Conservation (phyloP, 2,797 vertebrate species). For the Sylvilagus floridanus region DNA sequence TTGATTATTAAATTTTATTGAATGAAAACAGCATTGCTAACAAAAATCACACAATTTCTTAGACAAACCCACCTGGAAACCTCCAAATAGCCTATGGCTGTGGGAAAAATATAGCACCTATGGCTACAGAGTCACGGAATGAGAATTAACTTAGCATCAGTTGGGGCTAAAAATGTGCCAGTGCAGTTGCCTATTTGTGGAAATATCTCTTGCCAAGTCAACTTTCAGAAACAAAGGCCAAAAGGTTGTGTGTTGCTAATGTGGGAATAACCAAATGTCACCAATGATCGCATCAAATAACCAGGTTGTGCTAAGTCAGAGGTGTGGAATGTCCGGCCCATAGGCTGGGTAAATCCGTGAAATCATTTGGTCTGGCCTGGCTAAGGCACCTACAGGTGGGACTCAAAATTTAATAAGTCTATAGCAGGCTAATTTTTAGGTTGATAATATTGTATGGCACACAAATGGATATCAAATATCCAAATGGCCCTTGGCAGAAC, state of each 20-base stretch:
- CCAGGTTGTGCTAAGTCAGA: neutral
- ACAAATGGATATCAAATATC: no score
- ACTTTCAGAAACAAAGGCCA: slow-evolving; percentile 72
- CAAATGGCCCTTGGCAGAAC: no score
- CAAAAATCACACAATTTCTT: slow-evolving; percentile 18
- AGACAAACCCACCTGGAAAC: slow-evolving; percentile 14
- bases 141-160: slow-evolving; percentile 46
- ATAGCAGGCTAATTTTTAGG: no score
- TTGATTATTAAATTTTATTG: slow-evolving; percentile 46
- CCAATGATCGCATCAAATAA: slow-evolving; percentile 48
- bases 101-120: slow-evolving; percentile 1
- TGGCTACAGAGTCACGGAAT: neutral
- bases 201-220: slow-evolving; percentile 63
- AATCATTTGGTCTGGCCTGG: no score
- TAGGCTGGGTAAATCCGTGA: no score
- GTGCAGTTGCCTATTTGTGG: neutral
- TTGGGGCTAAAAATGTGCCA: neutral
- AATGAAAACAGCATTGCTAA: slow-evolving; percentile 36
- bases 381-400: no score
- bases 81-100: neutral
- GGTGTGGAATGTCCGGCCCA: no score
- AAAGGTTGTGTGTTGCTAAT: slow-evolving; percentile 52
- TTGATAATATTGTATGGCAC: no score
- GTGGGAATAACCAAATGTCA: slow-evolving; percentile 37
- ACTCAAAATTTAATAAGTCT: no score